phyloP scores from a whole-genome alignment of 2,797 vertebrate species.

The Microctenopoma lineatum region DNA sequence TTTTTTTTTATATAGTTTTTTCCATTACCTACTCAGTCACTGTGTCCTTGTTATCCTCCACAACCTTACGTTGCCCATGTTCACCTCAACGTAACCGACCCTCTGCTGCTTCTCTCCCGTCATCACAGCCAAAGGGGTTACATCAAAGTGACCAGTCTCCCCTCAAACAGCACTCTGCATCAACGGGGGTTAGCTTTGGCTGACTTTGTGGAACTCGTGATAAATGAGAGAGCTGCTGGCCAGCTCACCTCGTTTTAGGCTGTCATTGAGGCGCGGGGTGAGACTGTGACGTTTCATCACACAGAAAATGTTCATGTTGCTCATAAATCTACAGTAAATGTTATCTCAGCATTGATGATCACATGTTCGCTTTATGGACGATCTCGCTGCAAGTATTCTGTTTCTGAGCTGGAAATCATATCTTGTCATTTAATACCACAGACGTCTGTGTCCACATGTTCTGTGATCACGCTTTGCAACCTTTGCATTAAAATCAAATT shows the following conservation, averaged over 20 bases:
- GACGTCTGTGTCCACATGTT: not conserved
- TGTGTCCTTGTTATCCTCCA: constrained; percentile 30
- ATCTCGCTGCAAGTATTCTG: constrained; percentile 5
- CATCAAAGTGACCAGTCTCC: constrained; percentile 53
- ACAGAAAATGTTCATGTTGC: no score
- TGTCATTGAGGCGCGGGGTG: constrained; percentile 42
- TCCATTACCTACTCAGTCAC: not conserved
- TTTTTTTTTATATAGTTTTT: not conserved
- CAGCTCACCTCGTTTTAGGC: constrained; percentile 13
- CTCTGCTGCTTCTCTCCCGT: constrained; percentile 18
- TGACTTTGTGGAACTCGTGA: constrained; percentile 73
- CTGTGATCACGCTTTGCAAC: no score
- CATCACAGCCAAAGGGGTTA: constrained; percentile 35
- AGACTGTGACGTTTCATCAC: constrained; percentile 22
- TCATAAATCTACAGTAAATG: no score
- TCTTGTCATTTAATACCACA: constrained; percentile 22
- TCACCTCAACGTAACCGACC: constrained; percentile 15
- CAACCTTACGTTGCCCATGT: constrained; percentile 34
- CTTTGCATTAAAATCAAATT: no score
- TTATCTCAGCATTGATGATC: constrained; percentile 2
- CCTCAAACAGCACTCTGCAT: constrained; percentile 25
- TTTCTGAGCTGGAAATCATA: constrained; percentile 15
- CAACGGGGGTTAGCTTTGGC: constrained; percentile 8
- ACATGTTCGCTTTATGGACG: not conserved
- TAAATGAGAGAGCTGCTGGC: constrained; percentile 41